These are phyloP conservation scores for Tribolium madens DNA, from an alignment of 1,140 invertebrate genomes.

Conservation along the genomic window DNA sequence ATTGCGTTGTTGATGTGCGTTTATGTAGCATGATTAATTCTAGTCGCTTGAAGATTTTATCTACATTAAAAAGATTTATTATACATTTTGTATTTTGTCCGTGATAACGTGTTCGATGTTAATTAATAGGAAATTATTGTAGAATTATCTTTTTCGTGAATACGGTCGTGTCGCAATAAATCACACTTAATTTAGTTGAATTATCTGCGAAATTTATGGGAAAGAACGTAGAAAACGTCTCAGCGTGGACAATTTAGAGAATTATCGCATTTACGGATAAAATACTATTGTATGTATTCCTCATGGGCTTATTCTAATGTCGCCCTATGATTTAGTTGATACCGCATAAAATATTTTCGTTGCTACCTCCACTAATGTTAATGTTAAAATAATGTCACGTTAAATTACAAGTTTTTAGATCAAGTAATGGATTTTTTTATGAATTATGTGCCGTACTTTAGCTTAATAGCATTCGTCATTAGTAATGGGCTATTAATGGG, in stretches of 20 bases:
- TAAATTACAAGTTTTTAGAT: conserved; percentile 25
- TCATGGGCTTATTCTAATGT: neutral
- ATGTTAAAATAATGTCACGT: conserved; percentile 30
- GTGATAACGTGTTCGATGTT: conserved; percentile 13
- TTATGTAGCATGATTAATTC: conserved; percentile 31
- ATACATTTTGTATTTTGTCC: conserved; percentile 5
- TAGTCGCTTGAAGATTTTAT: conserved; percentile 25
- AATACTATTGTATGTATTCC: neutral
- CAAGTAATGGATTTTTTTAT: conserved; percentile 27
- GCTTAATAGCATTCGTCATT: conserved; percentile 26
- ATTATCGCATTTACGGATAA: neutral
- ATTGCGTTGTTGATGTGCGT: conserved; percentile 28
- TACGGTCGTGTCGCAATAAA: conserved; percentile 1
- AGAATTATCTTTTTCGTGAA: neutral
- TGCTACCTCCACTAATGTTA: conserved; percentile 14
- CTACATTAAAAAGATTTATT: conserved; percentile 27
- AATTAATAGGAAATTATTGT: conserved; percentile 29
- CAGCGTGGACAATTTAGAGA: neutral
- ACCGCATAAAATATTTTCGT: neutral
- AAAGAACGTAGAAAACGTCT: neutral
- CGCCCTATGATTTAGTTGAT: neutral
- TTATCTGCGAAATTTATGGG: conserved; percentile 18
- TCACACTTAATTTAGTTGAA: conserved; percentile 12
- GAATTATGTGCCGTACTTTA: conserved; percentile 10
- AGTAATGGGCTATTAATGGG: conserved; percentile 29